These are phyloP conservation scores for Dascillus cervinus DNA, from an alignment of 2,888 invertebrate species.

Conservation along the genomic window DNA sequence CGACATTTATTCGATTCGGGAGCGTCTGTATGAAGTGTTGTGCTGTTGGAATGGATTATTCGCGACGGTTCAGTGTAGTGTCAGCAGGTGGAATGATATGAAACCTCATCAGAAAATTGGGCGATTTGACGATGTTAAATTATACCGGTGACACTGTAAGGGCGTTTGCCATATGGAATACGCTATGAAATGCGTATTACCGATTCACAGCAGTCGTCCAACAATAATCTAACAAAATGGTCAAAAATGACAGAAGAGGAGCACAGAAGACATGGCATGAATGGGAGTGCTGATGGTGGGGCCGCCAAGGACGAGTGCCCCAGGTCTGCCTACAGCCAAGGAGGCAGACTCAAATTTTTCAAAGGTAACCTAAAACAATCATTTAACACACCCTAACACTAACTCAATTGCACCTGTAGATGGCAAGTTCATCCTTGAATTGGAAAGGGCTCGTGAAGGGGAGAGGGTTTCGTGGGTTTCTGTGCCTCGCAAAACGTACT, in stretches of 20 bases:
- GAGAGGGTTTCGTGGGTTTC: constrained; percentile 84
- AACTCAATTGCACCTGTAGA: constrained; percentile 48
- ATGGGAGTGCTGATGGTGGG: constrained; percentile 59
- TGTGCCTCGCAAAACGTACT: constrained; percentile 80
- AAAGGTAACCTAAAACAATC: constrained; percentile 48
- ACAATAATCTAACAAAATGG: constrained; percentile 65
- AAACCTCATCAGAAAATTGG: constrained; percentile 31
- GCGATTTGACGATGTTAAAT: constrained; percentile 42
- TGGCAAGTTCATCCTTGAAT: constrained; percentile 84
- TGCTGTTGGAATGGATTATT: constrained; percentile 26
- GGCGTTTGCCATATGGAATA: constrained; percentile 42
- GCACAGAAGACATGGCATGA: constrained; percentile 64
- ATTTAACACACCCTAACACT: constrained; percentile 12
- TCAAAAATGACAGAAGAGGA: constrained; percentile 59
- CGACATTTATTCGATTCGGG: constrained; percentile 20
- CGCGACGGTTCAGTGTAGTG: constrained; percentile 31
- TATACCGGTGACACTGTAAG: constrained; percentile 44
- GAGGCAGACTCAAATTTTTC: constrained; percentile 73
- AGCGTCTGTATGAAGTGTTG: constrained; percentile 21
- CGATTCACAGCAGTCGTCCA: constrained; percentile 46
- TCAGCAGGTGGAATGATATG: constrained; percentile 39
- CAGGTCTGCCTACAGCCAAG: constrained; percentile 45
- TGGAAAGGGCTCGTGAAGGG: constrained; percentile 68
- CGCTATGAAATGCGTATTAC: constrained; percentile 60
- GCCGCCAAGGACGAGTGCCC: constrained; percentile 46